These are phyloP conservation scores for Leucania comma DNA, from an alignment of 2,888 invertebrate species.

Conservation along the genomic window DNA sequence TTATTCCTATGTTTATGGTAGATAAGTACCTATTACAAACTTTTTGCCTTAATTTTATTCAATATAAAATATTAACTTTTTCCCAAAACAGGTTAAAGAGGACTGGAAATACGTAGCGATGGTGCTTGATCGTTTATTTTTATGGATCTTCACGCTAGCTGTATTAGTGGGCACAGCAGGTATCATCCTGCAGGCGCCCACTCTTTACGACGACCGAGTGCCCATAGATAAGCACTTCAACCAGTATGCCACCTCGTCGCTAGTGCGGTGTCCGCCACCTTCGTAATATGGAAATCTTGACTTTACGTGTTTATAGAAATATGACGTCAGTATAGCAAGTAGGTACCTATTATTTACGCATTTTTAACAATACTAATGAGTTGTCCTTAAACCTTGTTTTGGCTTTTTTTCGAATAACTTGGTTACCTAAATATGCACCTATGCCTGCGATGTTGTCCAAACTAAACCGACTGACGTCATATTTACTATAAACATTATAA, in stretches of 20 bases:
- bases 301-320: constrained; percentile 27
- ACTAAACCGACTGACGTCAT: constrained; percentile 51
- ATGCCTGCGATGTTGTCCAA: background rate
- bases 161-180: constrained; percentile 98
- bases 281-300: constrained; percentile 76
- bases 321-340: constrained; percentile 40
- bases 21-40: no score
- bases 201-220: constrained; percentile 97
- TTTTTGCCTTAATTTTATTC: background rate
- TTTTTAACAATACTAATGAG: background rate
- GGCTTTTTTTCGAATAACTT: constrained; percentile 4
- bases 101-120: constrained; percentile 99
- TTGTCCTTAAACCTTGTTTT: background rate
- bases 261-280: constrained; percentile 94
- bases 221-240: constrained; percentile 97
- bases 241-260: constrained; percentile 95
- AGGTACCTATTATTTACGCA: constrained; percentile 5
- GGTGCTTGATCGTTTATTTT: constrained; percentile 98
- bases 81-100: constrained; percentile 95
- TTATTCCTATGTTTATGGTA: no score
- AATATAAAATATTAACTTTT: background rate
- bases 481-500: constrained; percentile 33
- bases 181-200: constrained; percentile 98
- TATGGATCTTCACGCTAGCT: constrained; percentile 99
- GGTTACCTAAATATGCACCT: background rate